Conservation (phyloP, 2,113 vertebrate species). For the Galemys pyrenaicus region DNA sequence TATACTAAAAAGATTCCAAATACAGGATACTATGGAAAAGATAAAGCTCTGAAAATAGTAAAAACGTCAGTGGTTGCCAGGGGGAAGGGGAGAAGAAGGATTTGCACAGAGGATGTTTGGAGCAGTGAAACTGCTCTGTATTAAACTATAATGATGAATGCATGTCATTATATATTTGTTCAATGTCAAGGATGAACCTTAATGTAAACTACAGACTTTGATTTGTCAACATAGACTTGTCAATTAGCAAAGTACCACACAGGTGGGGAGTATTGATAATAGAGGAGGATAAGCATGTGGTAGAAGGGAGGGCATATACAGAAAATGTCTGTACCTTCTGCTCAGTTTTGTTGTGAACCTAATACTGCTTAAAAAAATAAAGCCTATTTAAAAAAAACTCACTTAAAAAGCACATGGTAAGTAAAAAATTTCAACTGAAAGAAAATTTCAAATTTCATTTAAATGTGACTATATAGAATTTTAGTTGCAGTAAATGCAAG, state of each 20-base stretch:
- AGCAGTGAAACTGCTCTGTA: background rate
- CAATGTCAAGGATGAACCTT: background rate
- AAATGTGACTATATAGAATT: background rate
- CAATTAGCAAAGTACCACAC: background rate
- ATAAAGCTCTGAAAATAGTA: background rate
- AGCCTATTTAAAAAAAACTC: background rate
- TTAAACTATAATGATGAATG: background rate
- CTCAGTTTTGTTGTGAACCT: background rate
- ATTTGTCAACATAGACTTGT: background rate
- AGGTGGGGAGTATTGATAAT: background rate
- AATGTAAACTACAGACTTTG: background rate
- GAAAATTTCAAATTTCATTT: background rate
- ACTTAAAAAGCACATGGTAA: background rate
- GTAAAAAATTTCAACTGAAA: background rate
- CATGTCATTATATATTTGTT: too few species aligned
- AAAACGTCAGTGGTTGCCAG: background rate
- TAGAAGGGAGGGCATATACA: background rate
- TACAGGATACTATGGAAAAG: background rate
- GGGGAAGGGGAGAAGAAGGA: accelerated
- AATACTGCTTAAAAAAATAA: background rate
- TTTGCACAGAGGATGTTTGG: background rate
- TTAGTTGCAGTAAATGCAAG: background rate
- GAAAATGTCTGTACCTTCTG: background rate
- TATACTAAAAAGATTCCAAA: background rate
- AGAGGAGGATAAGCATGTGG: background rate